phyloP scores from a whole-genome alignment of 35 echinoderm and acorn worm species.

The Ophioderma brevispina region DNA sequence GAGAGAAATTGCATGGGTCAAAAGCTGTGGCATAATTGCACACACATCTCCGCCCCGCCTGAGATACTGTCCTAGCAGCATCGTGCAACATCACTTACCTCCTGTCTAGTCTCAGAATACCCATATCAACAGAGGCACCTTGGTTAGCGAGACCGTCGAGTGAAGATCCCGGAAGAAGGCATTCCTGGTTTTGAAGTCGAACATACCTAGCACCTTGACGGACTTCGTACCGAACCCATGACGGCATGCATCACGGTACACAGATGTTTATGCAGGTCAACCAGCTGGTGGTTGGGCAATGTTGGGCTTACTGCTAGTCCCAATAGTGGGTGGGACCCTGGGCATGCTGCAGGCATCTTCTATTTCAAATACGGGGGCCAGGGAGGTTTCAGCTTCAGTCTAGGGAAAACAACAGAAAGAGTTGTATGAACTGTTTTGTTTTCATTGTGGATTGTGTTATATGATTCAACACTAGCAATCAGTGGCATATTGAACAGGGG shows the following conservation, averaged over 20 bases:
- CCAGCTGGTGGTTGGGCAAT: constrained; percentile 73
- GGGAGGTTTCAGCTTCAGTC: constrained; percentile 72
- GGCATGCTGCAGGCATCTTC: constrained; percentile 89
- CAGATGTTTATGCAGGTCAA: constrained; percentile 91
- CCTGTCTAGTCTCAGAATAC: constrained; percentile 61
- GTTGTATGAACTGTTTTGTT: not conserved
- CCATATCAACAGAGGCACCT: constrained; percentile 43
- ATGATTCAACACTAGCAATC: not conserved
- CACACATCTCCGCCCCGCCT: no score
- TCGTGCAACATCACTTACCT: no score
- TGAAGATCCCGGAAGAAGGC: constrained; percentile 87
- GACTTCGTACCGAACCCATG: constrained; percentile 83
- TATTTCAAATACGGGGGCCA: constrained; percentile 71
- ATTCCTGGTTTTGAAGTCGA: constrained; percentile 87
- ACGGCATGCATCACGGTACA: constrained; percentile 87
- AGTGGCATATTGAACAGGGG: no score
- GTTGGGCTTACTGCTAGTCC: constrained; percentile 83
- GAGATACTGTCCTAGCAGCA: no score
- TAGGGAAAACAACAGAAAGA: not conserved
- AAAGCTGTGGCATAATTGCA: no score
- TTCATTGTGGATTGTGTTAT: not conserved
- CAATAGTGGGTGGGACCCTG: constrained; percentile 87
- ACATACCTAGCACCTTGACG: constrained; percentile 77
- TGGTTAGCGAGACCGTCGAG: constrained; percentile 38
- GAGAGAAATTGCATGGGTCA: no score